These are phyloP conservation scores for Steinernema hermaphroditum DNA, from an alignment of 2,888 invertebrate species.

Conservation along the genomic window DNA sequence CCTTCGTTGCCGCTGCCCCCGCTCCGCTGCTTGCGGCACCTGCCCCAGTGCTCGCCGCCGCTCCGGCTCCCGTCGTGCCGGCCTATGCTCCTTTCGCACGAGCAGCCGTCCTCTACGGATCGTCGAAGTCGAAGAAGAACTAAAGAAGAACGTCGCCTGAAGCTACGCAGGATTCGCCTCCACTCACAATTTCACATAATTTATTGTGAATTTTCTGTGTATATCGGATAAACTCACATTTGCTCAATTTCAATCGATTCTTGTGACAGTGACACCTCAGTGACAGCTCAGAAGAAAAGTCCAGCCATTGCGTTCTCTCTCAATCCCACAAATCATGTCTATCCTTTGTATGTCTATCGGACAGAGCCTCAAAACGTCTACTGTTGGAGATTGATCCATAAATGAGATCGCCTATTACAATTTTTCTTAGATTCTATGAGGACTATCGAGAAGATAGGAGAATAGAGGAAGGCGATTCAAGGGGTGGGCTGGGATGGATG, in stretches of 20 bases:
- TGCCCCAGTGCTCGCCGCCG: slow-evolving; percentile 24
- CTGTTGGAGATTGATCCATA: too few species aligned
- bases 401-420: too few species aligned
- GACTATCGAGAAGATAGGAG: too few species aligned
- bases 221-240: not conserved
- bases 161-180: slow-evolving; percentile 12
- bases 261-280: not conserved
- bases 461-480: too few species aligned
- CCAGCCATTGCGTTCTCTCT: not conserved
- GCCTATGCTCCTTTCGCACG: slow-evolving; percentile 30
- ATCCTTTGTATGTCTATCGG: too few species aligned
- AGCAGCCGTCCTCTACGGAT: slow-evolving; percentile 30
- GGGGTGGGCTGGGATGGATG: too few species aligned
- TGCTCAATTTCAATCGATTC: not conserved
- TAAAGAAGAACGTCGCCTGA: not conserved
- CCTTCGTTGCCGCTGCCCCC: not conserved
- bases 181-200: not conserved
- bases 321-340: not conserved
- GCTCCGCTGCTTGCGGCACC: slow-evolving; percentile 8
- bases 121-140: slow-evolving; percentile 30
- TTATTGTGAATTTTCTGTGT: slow-evolving; percentile 23
- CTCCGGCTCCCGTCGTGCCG: slow-evolving; percentile 23
- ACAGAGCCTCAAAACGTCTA: too few species aligned
- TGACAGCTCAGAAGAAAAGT: not conserved
- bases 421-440: too few species aligned